Base-by-base conservation (phyloP, 2,113 vertebrate genomes). In the Nibea coibor region DNA sequence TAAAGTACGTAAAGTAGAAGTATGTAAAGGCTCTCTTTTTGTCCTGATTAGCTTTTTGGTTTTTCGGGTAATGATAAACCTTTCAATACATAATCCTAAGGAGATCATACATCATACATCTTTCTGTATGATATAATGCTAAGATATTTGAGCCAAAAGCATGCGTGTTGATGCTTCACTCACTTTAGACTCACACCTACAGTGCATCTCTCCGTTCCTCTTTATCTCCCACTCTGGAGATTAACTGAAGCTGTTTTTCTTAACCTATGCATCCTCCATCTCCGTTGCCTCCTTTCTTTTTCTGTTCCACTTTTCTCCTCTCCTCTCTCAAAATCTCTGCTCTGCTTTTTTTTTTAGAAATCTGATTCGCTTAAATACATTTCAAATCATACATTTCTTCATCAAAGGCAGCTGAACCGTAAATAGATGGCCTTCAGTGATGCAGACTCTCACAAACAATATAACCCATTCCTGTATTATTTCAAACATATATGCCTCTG, bases 191-290 rank as follows among this genome's bases (percentile, higher is more conserved):
- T 78, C 57, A 80, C 82, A 87, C 72, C 43, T 75, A 72, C 72
- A 79, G 53, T 51, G 19, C 70, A 56, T 75, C 66, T 84, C 78
- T 66, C 12, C 2, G 10, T 78, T 64, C 63, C 70, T 80, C 51
- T 80, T 81, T 61, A 45, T 82, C 72, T 77, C 63, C 72, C 57
- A 82, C 78, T 68, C 87, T 80, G 14, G 35, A 71, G 56, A 83
- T 68, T 80, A 81, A 53, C 59, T 68, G 42, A 67, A 76, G 64
- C 82, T 78, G 19, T 70, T 83, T 79, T 78, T 70, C 51, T 72
- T 75, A 62, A 83, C 15, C 61, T 24, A 22, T 43, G 59, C 28
- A 42, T 77, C n/a, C 31, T 64, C 53, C 35, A 35, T 76, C 57
- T 75, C 22, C 45, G 66, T 76, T 78, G 28, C 54, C 15, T 79